Conservation (phyloP, 2,888 invertebrate genomes). For the Stenodema calcarata region DNA sequence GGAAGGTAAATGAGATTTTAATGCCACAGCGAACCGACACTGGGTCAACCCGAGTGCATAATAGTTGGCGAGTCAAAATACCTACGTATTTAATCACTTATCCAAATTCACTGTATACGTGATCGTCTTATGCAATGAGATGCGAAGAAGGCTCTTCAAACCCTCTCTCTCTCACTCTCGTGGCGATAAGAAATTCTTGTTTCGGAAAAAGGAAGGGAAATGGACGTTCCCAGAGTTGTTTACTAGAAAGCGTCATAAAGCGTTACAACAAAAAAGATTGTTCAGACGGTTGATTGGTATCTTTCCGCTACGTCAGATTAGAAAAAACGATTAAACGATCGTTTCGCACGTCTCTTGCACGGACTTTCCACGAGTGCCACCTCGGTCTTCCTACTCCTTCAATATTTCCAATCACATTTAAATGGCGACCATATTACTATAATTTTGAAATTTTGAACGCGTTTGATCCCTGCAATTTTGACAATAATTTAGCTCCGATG, state of each 20-base stretch:
- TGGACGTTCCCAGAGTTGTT: not conserved
- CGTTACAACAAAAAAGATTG: not conserved
- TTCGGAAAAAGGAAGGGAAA: not conserved
- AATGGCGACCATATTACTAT: no score
- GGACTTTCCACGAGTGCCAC: not conserved
- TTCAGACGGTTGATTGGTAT: not conserved
- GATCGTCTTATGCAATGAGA: not conserved
- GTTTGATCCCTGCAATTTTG: no score
- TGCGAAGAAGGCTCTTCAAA: not conserved
- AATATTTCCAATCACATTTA: no score
- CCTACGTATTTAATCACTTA: not conserved
- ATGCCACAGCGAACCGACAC: not conserved
- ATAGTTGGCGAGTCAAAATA: not conserved
- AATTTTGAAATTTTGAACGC: no score
- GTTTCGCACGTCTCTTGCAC: not conserved
- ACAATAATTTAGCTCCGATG: no score
- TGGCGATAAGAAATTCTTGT: not conserved
- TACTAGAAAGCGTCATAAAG: not conserved
- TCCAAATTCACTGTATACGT: not conserved
- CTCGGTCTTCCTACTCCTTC: not conserved
- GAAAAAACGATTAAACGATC: not conserved
- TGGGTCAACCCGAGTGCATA: not conserved
- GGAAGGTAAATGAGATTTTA: not conserved
- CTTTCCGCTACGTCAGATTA: not conserved
- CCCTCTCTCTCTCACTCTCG: no score